phyloP scores from a whole-genome alignment of 2,888 invertebrate genomes.

The Ophioninae sp. region DNA sequence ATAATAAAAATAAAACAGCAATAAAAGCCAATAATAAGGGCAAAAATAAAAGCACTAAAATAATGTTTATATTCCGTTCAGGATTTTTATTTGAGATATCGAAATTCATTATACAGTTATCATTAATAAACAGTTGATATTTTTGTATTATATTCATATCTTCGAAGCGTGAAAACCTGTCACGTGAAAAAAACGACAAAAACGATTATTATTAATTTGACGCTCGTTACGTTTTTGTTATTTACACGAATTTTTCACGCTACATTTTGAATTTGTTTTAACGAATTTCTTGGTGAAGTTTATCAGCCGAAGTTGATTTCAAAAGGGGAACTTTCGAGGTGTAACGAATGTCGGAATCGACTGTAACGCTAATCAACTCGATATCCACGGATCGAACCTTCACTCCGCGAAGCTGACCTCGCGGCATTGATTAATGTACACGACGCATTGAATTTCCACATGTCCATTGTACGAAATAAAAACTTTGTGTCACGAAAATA shows the following conservation, averaged over 20 bases:
- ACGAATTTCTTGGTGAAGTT: not conserved
- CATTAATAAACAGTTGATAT: too few species aligned
- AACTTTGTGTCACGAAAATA: not conserved
- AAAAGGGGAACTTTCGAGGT: not conserved
- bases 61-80: too few species aligned
- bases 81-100: too few species aligned
- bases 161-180: not conserved
- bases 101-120: too few species aligned
- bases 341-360: not conserved
- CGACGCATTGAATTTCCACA: not conserved
- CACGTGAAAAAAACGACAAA: not conserved
- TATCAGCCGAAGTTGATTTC: not conserved
- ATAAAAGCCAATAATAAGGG: too few species aligned
- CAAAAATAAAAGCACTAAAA: too few species aligned
- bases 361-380: not conserved
- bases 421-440: not conserved
- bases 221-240: not conserved
- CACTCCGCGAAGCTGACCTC: not conserved
- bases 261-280: not conserved
- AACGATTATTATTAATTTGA: not conserved
- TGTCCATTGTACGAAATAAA: not conserved
- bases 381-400: not conserved
- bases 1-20: too few species aligned
- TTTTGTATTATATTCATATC: not conserved
- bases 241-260: not conserved